Conservation (phyloP, 2,888 invertebrate species). For the Rhorus exstirpatorius region DNA sequence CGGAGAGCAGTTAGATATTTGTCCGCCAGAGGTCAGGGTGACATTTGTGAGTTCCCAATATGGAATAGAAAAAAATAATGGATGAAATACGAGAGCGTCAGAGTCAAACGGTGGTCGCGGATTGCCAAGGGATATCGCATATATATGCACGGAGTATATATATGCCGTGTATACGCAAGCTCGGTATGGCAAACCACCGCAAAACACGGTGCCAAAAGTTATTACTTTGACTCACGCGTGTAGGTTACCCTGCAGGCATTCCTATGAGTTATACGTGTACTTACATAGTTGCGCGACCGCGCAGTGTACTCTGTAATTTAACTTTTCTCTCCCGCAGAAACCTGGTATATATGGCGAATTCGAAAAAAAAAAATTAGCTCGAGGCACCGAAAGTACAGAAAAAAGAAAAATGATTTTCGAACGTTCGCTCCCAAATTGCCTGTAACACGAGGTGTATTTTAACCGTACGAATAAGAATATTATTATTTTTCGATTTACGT, state of each 20-base stretch:
- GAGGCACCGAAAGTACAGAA: conserved; percentile 1
- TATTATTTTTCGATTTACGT: background rate
- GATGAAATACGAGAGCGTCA: conserved; percentile 1
- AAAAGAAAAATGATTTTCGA: background rate
- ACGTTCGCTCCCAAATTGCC: background rate
- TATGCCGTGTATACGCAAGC: too few species aligned
- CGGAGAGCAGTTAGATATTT: too few species aligned
- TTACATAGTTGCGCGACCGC: conserved; percentile 56
- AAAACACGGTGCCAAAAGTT: conserved; percentile 64
- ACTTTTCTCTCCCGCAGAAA: conserved; percentile 5
- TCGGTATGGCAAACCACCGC: conserved; percentile 45
- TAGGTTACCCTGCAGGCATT: conserved; percentile 24
- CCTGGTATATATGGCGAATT: background rate
- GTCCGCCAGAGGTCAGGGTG: too few species aligned
- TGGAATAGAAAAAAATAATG: background rate
- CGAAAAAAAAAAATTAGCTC: background rate
- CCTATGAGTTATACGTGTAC: conserved; percentile 48
- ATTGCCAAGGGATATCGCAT: conserved; percentile 46
- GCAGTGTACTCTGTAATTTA: conserved; percentile 43
- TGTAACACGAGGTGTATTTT: background rate
- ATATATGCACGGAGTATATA: background rate
- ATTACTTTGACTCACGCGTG: conserved; percentile 67
- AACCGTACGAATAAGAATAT: background rate
- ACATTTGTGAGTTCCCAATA: too few species aligned
- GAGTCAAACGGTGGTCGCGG: too few species aligned